phyloP scores from a whole-genome alignment of 2,888 invertebrate genomes.

The Scaptomyza reducta region DNA sequence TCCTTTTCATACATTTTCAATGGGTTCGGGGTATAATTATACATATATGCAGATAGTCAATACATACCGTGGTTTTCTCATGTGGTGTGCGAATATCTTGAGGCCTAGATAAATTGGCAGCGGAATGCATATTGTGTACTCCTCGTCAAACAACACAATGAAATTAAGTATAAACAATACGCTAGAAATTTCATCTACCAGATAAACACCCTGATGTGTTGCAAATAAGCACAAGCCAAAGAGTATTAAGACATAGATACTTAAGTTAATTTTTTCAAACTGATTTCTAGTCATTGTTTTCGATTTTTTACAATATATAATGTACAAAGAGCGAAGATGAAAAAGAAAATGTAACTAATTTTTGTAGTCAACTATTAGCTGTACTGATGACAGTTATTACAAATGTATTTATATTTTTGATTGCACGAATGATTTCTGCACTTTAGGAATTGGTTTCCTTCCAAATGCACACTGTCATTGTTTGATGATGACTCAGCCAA shows the following conservation, averaged over 20 bases:
- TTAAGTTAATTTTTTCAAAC: neutral
- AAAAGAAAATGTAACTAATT: no score
- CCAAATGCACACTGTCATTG: conserved; percentile 16
- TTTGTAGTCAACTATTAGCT: no score
- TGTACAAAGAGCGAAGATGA: no score
- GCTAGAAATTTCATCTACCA: neutral
- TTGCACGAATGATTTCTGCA: no score
- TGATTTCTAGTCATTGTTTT: neutral
- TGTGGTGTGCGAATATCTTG: neutral
- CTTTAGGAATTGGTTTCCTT: no score
- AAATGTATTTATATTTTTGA: neutral
- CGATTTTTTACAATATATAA: neutral
- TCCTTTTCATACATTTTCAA: no score
- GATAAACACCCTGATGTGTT: neutral
- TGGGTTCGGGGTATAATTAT: no score
- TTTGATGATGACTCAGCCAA: conserved; percentile 36
- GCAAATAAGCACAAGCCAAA: neutral
- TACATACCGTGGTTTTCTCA: neutral
- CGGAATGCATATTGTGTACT: neutral
- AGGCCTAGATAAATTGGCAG: neutral
- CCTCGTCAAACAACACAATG: neutral
- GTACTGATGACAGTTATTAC: neutral
- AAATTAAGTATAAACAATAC: neutral
- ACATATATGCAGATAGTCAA: neutral
- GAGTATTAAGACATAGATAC: neutral